These are phyloP conservation scores for Nestor notabilis DNA, from an alignment of 2,113 vertebrate genomes.

Conservation along the genomic window DNA sequence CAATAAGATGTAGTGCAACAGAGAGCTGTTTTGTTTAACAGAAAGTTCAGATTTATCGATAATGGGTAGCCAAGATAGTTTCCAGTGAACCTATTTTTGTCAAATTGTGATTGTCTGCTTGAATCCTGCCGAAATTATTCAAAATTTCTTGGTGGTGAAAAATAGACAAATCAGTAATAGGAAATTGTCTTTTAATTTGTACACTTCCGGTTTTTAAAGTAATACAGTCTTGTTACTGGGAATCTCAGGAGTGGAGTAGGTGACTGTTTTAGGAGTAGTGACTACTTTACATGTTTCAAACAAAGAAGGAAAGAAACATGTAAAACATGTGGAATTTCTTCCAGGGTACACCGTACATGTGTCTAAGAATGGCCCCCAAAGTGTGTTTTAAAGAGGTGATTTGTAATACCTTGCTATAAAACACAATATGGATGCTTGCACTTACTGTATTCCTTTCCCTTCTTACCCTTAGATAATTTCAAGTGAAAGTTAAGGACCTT, in stretches of 20 bases:
- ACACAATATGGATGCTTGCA: background rate
- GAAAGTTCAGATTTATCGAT: background rate
- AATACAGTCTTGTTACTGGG: background rate
- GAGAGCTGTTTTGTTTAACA: background rate
- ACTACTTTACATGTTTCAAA: background rate
- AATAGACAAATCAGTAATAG: background rate
- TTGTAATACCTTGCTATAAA: background rate
- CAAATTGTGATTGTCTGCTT: background rate
- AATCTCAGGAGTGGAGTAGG: background rate
- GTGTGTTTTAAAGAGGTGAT: background rate
- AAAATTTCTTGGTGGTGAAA: background rate
- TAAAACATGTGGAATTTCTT: background rate
- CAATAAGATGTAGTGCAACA: background rate
- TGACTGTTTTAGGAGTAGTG: background rate
- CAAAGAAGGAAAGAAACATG: background rate
- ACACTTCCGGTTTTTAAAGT: background rate
- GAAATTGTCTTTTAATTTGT: background rate
- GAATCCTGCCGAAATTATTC: background rate
- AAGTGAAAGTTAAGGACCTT: conserved; percentile 21
- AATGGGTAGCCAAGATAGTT: background rate
- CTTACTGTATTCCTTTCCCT: background rate
- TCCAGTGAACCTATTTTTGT: background rate
- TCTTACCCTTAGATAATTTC: conserved; percentile 17
- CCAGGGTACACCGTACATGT: background rate
- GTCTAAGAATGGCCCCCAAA: background rate